A percentile compares a stretch with the other conserved stretches of the same genome.
These are phyloP conservation scores for Hedychridium roseum DNA, from an alignment of 2,888 invertebrate genomes.

Conservation along the genomic window DNA sequence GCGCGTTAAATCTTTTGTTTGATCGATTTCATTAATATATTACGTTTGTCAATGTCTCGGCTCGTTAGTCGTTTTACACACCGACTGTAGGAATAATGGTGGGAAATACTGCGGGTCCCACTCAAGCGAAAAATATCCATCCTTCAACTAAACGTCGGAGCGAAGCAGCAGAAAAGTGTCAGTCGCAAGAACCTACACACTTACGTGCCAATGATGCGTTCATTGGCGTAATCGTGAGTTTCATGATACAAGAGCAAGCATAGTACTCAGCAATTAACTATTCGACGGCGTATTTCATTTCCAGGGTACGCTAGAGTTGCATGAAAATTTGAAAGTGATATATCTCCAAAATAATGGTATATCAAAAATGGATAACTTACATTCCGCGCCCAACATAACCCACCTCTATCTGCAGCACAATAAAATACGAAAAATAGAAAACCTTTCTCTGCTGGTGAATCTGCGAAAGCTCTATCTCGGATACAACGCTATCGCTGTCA, in stretches of 20 bases:
- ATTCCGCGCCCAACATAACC: slow-evolving; percentile 71
- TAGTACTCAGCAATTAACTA: slow-evolving; percentile 7
- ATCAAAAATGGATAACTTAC: slow-evolving; percentile 75
- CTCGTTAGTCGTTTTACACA: no score
- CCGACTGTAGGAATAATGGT: no score
- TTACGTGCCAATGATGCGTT: slow-evolving; percentile 70
- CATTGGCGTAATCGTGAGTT: slow-evolving; percentile 69
- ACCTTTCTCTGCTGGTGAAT: slow-evolving; percentile 70
- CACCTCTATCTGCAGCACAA: slow-evolving; percentile 82
- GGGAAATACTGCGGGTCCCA: no score
- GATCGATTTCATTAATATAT: no score
- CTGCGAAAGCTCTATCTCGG: slow-evolving; percentile 82
- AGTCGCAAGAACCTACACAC: slow-evolving; percentile 59
- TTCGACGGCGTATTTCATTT: slow-evolving; percentile 56
- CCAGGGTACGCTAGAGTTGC: no score
- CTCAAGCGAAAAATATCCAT: slow-evolving; percentile 86
- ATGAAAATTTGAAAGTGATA: slow-evolving; percentile 69
- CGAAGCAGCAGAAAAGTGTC: slow-evolving; percentile 74
- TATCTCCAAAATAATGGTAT: slow-evolving; percentile 87
- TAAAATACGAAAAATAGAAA: slow-evolving; percentile 75
- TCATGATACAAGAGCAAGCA: background rate
- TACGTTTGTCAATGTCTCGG: no score
- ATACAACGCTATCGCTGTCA: slow-evolving; percentile 73
- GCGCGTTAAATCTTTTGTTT: no score
- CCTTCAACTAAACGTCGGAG: slow-evolving; percentile 89